Percentiles rank a stretch among this genome's conserved stretches.
Conservation (phyloP, 1,140 invertebrate species). For the Leptinotarsa defecta region DNA sequence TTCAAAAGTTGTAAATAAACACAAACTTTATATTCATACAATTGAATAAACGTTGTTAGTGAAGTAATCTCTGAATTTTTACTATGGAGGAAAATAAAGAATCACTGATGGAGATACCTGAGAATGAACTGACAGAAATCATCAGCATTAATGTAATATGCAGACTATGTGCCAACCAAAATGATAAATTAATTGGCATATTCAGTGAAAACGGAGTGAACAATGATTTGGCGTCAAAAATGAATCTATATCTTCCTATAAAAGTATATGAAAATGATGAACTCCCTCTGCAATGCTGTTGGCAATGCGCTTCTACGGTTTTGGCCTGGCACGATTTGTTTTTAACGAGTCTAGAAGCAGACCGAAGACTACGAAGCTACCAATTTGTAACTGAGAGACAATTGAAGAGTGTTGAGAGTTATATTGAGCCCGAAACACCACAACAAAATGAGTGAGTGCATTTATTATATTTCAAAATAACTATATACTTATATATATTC, state of each 20-base stretch:
- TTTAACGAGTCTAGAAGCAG: constrained; percentile 62
- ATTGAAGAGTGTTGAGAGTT: not conserved
- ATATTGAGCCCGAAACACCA: not conserved
- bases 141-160: constrained; percentile 51
- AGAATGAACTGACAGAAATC: constrained; percentile 33
- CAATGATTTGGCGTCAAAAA: constrained; percentile 60
- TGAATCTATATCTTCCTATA: constrained; percentile 61
- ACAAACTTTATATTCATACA: not conserved
- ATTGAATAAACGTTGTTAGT: constrained; percentile 13
- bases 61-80: not conserved
- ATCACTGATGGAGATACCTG: not conserved
- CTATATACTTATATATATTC: no score
- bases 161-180: constrained; percentile 61
- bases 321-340: constrained; percentile 68
- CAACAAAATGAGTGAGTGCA: not conserved
- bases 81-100: constrained; percentile 28
- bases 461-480: not conserved
- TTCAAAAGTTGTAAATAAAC: constrained; percentile 27
- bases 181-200: constrained; percentile 61
- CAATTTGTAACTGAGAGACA: constrained; percentile 31
- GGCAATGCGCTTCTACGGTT: constrained; percentile 66
- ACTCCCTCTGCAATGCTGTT: constrained; percentile 67
- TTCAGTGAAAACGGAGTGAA: constrained; percentile 60
- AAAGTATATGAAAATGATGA: constrained; percentile 62
- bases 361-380: constrained; percentile 57